Base-by-base conservation (phyloP, 2,888 invertebrate genomes). In the Synanthedon formicaeformis region DNA sequence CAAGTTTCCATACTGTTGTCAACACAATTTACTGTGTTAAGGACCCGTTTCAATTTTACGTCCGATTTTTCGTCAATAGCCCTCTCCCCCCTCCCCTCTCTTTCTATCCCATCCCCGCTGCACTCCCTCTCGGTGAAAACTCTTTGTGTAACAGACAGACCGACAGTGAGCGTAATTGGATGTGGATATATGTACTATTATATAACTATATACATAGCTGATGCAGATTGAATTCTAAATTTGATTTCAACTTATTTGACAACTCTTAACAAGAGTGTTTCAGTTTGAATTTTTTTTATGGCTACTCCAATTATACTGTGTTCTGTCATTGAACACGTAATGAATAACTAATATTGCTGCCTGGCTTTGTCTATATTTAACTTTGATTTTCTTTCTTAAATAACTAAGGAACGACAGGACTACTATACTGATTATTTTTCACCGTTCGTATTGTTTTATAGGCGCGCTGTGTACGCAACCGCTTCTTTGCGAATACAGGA, bases 21-120 rank as follows among this genome's bases (percentile, higher is more conserved):
- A 5, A 6, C 8, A 1, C 2, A 13, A 4, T 45, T 2, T 11
- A 45, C n/a, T 12, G 45, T 45, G 13, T 14, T 45, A 45, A n/a
- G 45, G 45, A 14, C 58, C 56, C 53, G 53, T 59, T 63, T 62
- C 60, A 60, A 64, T 63, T 64, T 63, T 62, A 60, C 60, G 57
- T 62, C 60, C 57, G 63, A 64, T 60, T 63, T 63, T 63, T 64
- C 59, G 56, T 60, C 59, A 60, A 64, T 62, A 57, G 57, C 45
- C 45, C 14, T 13, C n/a, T 60, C 57, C 45, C 50, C 45, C 18
- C 50, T 13, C 12, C 10, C 34, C 10, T 34, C 34, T 10, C 34
- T 34, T 34, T 34, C 34, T 62, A 57, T 57, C 45, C 45, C 14
- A 12, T 11, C 62, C 57, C 45, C 50, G 41, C 27, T 49, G 45